Percentiles rank a stretch among this genome's conserved stretches.
Evolutionary conservation across 2,888 invertebrate species (phyloP).

Genomic region (Drosophila birchii): DNA sequence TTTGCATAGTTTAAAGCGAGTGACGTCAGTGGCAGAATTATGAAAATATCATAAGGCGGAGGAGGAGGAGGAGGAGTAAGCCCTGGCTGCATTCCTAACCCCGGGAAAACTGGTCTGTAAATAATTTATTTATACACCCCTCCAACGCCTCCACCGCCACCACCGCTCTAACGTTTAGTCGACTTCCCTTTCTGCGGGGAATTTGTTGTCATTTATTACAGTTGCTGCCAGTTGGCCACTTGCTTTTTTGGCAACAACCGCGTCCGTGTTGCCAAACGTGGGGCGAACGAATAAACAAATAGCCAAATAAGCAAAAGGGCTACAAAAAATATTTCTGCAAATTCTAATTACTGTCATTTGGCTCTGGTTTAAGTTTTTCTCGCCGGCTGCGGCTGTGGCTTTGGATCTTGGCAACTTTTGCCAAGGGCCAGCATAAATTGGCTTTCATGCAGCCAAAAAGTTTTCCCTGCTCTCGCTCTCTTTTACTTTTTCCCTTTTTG

Average conservation of each 20-base stretch:
- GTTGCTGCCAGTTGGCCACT: conserved; percentile 64
- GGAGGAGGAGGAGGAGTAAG: neutral
- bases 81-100: conserved; percentile 20
- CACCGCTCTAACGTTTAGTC: conserved; percentile 11
- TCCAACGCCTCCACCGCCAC: neutral
- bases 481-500: neutral
- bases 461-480: conserved; percentile 2
- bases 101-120: conserved; percentile 50
- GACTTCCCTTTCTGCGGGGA: conserved; percentile 44
- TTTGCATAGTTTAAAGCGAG: conserved; percentile 74
- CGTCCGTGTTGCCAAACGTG: conserved; percentile 34
- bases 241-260: conserved; percentile 64
- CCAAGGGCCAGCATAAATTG: conserved; percentile 42
- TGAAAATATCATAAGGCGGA: conserved; percentile 64
- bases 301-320: conserved; percentile 17
- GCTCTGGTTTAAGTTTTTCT: conserved; percentile 60
- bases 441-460: conserved; percentile 35
- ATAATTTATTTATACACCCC: conserved; percentile 71
- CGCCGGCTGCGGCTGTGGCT: conserved; percentile 15
- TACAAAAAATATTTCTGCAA: conserved; percentile 44
- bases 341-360: conserved; percentile 79
- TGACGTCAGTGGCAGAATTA: conserved; percentile 64
- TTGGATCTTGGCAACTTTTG: conserved; percentile 36
- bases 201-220: conserved; percentile 77
- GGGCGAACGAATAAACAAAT: conserved; percentile 41